Evolutionary conservation across 2,113 vertebrate species (phyloP).

Genomic region (Chrysochloris asiatica): DNA sequence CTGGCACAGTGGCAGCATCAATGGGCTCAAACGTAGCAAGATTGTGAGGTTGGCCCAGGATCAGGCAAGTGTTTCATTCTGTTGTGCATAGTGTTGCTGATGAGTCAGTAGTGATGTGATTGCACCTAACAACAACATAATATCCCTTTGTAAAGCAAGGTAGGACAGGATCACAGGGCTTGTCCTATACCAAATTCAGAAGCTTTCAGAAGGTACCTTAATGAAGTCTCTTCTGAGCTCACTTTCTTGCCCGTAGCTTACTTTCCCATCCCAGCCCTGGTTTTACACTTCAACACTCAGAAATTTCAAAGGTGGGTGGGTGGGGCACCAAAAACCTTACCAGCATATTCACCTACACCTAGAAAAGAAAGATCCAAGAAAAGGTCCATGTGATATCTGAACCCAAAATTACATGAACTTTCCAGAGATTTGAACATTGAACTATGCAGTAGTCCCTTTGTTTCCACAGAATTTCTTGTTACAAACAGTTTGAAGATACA

Average conservation of each 20-base stretch:
- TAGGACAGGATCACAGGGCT: background rate
- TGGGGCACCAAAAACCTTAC: background rate
- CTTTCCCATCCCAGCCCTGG: background rate
- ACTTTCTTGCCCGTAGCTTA: background rate
- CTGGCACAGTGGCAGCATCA: no score
- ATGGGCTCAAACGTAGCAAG: no score
- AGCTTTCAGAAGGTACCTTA: background rate
- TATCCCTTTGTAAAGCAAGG: conserved; percentile 1
- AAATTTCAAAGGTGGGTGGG: background rate
- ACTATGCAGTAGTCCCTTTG: background rate
- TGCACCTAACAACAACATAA: no score
- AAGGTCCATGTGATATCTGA: conserved; percentile 7
- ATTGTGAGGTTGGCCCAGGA: no score
- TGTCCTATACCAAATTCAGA: background rate
- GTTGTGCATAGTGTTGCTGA: no score
- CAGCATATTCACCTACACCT: background rate
- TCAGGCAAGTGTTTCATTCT: no score
- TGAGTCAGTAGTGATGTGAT: no score
- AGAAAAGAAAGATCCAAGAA: background rate
- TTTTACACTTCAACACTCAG: conserved; percentile 32
- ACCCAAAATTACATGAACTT: background rate
- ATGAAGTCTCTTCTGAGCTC: conserved; percentile 1
- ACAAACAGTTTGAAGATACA: background rate
- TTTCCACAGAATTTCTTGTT: conserved; percentile 11
- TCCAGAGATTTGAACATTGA: background rate